Evolutionary conservation across 35 echinoderm and acorn worm genomes (phyloP), one percentile per base, ranked within the genome.

Genomic region (Patiria miniata): DNA sequence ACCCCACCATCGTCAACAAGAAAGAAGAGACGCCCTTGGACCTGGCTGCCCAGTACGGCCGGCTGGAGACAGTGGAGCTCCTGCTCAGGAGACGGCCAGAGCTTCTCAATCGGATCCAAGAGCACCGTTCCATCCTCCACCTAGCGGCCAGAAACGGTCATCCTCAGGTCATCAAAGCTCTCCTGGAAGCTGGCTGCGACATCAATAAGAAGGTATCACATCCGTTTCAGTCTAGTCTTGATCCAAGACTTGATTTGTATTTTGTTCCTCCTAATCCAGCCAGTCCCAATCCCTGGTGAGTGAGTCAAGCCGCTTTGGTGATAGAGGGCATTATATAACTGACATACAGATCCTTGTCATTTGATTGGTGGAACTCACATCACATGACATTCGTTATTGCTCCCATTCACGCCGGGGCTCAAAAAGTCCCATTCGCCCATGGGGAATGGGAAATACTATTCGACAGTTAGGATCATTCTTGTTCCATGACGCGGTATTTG

Each of bases 81-180:
- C 89, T 99, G 26, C 44, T 99, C 40, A 79, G 77, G 38, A 81
- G 77, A 18, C 29, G 82, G 16, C 95, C 87, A 14, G 86, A 84
- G 39, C 86, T 99, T 0, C 52, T 99, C 5, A 78, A 80, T 23
- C 91, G 87, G 30, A 90, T 92, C 21, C 90, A 92, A 6, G 77
- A 85, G 15, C 77, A 73, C 7, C 81, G 93, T 7, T 94, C 96
- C n/a, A 53, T 94, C 8, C 86, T 99, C 15, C 96, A 99, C 81
- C 87, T 99, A 3, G 96, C 96, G 3, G 92, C 96, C 0, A 91
- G 93, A 16, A 99, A 95, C 54, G 96, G 96, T 7, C 96, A 99
- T 84, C 89, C 89, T 76, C 78, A 81, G 5, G 83, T 99, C 2
- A 84, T 99, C 52, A 94, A 91, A 58, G 76, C 86, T 2, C 78